Evolutionary conservation across 2,113 vertebrate species (phyloP).

Genomic region (Thamnaconus septentrionalis): DNA sequence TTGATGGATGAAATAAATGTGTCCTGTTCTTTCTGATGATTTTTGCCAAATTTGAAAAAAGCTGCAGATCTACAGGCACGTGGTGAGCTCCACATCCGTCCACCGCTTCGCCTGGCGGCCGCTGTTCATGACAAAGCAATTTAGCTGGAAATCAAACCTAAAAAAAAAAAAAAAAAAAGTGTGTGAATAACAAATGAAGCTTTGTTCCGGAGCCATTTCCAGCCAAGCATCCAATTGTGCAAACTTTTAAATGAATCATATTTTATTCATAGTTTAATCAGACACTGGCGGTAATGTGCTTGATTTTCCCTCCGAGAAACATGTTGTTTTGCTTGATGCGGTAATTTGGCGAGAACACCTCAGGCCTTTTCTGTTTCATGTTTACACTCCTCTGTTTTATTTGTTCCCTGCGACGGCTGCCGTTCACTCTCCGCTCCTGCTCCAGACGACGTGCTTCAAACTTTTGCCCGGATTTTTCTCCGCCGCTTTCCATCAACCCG

Average conservation of each 20-base stretch:
- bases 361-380: conserved; percentile 34
- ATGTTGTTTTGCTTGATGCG: conserved; percentile 50
- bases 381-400: conserved; percentile 15
- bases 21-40: too few relatives aligned
- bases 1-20: too few relatives aligned
- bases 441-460: conserved; percentile 29
- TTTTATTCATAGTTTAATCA: conserved; percentile 52
- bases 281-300: conserved; percentile 17
- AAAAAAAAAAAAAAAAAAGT: neutral
- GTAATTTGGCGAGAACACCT: conserved; percentile 26
- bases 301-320: conserved; percentile 43
- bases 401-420: conserved; percentile 34
- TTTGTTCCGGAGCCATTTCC: neutral
- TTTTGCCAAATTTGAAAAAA: too few relatives aligned
- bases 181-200: neutral
- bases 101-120: too few relatives aligned
- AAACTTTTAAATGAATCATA: conserved; percentile 36
- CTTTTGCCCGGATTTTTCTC: conserved; percentile 3
- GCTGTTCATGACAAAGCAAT: neutral
- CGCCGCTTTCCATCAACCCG: conserved; percentile 26
- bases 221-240: conserved; percentile 28
- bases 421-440: conserved; percentile 32
- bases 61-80: too few relatives aligned
- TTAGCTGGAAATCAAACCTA: conserved; percentile 1
- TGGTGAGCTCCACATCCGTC: too few relatives aligned